Percentiles rank a stretch among this genome's conserved stretches.
phyloP scores from a whole-genome alignment of 1,140 invertebrate species.

The Drosophila nebulosa region DNA sequence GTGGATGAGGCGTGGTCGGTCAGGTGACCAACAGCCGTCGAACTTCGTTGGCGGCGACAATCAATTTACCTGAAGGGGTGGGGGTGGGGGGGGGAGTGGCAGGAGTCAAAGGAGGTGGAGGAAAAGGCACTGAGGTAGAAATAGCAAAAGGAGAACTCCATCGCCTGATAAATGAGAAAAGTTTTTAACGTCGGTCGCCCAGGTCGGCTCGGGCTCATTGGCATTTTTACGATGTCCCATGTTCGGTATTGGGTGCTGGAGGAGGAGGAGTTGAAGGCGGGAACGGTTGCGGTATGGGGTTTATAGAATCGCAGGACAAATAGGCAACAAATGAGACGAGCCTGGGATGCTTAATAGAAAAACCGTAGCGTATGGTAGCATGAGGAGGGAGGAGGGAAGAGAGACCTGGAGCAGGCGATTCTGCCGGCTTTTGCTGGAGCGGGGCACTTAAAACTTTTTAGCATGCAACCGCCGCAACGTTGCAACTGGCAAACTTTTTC shows the following conservation, averaged over 20 bases:
- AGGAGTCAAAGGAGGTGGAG: not conserved
- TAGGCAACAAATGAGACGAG: constrained; percentile 76
- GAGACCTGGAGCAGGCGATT: not conserved
- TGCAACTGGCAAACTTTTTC: constrained; percentile 65
- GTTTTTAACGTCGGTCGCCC: constrained; percentile 70
- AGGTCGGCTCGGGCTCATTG: constrained; percentile 76
- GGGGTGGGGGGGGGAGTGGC: not conserved
- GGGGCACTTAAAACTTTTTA: constrained; percentile 76
- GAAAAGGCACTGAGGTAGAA: not conserved
- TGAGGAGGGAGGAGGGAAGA: not conserved
- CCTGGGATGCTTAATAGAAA: constrained; percentile 70
- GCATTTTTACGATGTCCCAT: constrained; percentile 71
- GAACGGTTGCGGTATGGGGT: not conserved
- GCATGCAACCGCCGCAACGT: constrained; percentile 67
- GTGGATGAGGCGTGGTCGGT: constrained; percentile 25
- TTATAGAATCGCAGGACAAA: constrained; percentile 52
- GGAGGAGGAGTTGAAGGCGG: not conserved
- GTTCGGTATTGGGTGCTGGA: not conserved
- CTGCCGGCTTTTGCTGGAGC: constrained; percentile 31
- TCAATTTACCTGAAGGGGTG: constrained; percentile 67
- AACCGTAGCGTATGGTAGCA: constrained; percentile 62
- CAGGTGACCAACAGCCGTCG: constrained; percentile 72
- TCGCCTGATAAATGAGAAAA: constrained; percentile 76
- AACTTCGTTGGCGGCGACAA: constrained; percentile 74
- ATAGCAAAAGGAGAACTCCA: not conserved